These are phyloP conservation scores for Laticauda colubrina DNA, from an alignment of 2,113 vertebrate species.

Conservation along the genomic window DNA sequence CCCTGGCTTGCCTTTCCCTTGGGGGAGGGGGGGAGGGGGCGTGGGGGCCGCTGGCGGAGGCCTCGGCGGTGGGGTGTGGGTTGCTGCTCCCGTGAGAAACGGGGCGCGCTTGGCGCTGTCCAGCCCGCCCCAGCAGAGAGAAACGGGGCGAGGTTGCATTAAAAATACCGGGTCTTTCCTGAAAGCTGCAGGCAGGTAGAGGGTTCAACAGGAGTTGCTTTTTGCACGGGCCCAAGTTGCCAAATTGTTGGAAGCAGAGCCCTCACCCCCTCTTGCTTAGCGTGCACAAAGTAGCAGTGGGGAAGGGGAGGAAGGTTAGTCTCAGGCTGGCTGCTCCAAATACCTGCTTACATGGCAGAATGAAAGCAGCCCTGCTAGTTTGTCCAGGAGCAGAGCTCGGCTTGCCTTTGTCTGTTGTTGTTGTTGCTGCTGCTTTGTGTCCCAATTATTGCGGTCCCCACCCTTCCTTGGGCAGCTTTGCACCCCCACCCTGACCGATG, in stretches of 20 bases:
- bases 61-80: accelerated
- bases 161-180: accelerated
- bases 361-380: not conserved
- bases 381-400: too few species aligned
- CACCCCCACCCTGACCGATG: not conserved
- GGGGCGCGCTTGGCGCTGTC: not conserved
- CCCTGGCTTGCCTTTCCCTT: not conserved
- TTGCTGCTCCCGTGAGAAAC: not conserved
- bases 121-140: not conserved
- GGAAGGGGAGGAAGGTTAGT: not conserved
- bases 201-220: not conserved
- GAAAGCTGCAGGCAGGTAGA: not conserved
- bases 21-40: not conserved
- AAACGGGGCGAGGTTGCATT: not conserved
- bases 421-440: not conserved
- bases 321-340: not conserved
- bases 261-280: not conserved
- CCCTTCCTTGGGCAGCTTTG: not conserved
- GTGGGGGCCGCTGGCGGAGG: too few species aligned
- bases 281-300: not conserved
- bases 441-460: not conserved
- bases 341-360: not conserved
- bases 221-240: not conserved
- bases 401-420: not conserved
- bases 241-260: not conserved